phyloP scores from a whole-genome alignment of 2,113 vertebrate genomes.

The Paedocypris sp. region DNA sequence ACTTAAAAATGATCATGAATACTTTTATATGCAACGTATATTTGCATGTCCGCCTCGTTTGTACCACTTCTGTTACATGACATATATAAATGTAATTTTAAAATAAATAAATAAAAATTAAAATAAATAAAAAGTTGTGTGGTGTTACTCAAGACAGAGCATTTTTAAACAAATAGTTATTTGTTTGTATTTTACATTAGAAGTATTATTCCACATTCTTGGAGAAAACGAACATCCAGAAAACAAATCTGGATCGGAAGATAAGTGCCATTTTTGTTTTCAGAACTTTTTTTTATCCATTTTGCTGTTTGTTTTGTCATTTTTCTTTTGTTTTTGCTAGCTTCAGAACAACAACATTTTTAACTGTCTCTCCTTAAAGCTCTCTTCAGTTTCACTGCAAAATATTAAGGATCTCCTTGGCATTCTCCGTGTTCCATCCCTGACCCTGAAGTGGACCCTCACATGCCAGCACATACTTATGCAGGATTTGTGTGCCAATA shows the following conservation, averaged over 20 bases:
- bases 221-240: slow-evolving; percentile 53
- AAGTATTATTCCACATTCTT: slow-evolving; percentile 60
- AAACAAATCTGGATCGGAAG: slow-evolving; percentile 54
- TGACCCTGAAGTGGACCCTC: slow-evolving; percentile 84
- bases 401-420: slow-evolving; percentile 78
- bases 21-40: slow-evolving; percentile 41
- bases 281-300: slow-evolving; percentile 13
- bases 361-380: slow-evolving; percentile 26
- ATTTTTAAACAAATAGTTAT: slow-evolving; percentile 45
- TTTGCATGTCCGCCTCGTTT: slow-evolving; percentile 36
- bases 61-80: slow-evolving; percentile 42
- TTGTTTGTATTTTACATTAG: slow-evolving; percentile 48
- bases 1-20: slow-evolving; percentile 49
- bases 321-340: not conserved
- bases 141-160: slow-evolving; percentile 56
- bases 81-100: slow-evolving; percentile 49
- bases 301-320: not conserved
- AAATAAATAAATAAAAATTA: slow-evolving; percentile 57
- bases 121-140: slow-evolving; percentile 67
- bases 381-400: slow-evolving; percentile 56
- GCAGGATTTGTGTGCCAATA: slow-evolving; percentile 78
- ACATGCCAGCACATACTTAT: slow-evolving; percentile 77
- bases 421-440: slow-evolving; percentile 84
- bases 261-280: slow-evolving; percentile 49
- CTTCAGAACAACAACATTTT: slow-evolving; percentile 5